A percentile compares a stretch with the other conserved stretches of the same genome.
Conservation (phyloP, 1,140 invertebrate genomes). For the Dendroctonus valens region DNA sequence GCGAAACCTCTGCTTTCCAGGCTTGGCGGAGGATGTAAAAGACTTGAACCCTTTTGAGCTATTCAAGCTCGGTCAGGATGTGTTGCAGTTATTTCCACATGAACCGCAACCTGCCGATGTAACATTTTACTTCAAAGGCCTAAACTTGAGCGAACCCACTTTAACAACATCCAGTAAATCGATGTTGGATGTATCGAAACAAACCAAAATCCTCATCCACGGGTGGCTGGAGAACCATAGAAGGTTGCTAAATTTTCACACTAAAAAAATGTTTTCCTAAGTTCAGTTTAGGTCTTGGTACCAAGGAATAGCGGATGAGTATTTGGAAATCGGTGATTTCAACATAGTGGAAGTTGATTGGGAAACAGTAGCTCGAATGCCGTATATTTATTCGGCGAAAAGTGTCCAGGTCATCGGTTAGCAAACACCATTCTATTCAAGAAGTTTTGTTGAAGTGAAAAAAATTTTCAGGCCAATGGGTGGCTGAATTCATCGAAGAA, state of each 20-base stretch:
- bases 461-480: slow-evolving; percentile 22
- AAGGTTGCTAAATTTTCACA: slow-evolving; percentile 6
- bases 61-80: slow-evolving; percentile 19
- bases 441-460: neutral
- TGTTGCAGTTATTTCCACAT: neutral
- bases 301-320: slow-evolving; percentile 45
- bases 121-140: slow-evolving; percentile 7
- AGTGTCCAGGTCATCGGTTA: slow-evolving; percentile 34
- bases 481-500: slow-evolving; percentile 49
- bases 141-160: neutral
- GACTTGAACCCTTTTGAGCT: slow-evolving; percentile 19
- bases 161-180: slow-evolving; percentile 9
- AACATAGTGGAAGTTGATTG: slow-evolving; percentile 64
- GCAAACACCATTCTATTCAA: neutral
- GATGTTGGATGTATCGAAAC: slow-evolving; percentile 7
- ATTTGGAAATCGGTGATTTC: slow-evolving; percentile 55
- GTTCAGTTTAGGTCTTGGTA: slow-evolving; percentile 28
- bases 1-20: slow-evolving; percentile 2
- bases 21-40: slow-evolving; percentile 21
- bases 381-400: slow-evolving; percentile 26
- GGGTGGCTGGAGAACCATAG: slow-evolving; percentile 30
- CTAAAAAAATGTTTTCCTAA: neutral
- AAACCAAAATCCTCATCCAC: slow-evolving; percentile 30
- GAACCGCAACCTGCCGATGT: slow-evolving; percentile 12
- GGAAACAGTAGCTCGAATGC: slow-evolving; percentile 32